Evolutionary conservation across 37 sponge, comb jelly and placozoan genomes (phyloP).

Genomic region (Cladorhizidae sp.): DNA sequence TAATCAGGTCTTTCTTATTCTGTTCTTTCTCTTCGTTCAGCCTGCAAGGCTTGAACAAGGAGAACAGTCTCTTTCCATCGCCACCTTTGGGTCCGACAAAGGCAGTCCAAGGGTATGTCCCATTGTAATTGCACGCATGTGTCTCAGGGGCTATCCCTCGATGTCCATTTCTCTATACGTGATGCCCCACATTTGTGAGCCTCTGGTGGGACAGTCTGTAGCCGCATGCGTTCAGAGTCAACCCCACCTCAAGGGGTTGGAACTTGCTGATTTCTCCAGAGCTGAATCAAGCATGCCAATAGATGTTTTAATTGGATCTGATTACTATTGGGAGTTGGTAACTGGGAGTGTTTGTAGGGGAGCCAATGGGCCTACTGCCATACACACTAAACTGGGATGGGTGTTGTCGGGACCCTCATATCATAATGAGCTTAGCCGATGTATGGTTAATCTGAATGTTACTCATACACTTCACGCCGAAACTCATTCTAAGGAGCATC

Average conservation of each 20-base stretch:
- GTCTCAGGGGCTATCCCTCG: constrained; percentile 20
- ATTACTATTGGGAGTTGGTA: no score
- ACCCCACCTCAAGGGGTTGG: constrained; percentile 24
- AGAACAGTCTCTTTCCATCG: not conserved
- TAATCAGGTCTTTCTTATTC: no score
- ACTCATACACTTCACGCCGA: constrained; percentile 21
- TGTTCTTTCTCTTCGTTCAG: no score
- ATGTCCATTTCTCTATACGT: constrained; percentile 12
- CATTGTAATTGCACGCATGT: constrained; percentile 34
- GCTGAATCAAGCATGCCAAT: not conserved
- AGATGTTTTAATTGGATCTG: constrained; percentile 20
- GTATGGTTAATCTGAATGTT: constrained; percentile 10
- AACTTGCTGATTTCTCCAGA: constrained; percentile 42
- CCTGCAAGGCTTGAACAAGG: no score
- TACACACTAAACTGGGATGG: constrained; percentile 60
- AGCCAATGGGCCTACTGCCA: constrained; percentile 26
- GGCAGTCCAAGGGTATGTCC: constrained; percentile 16
- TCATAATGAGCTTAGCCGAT: not conserved
- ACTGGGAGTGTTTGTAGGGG: constrained; percentile 14
- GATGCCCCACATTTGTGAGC: constrained; percentile 58
- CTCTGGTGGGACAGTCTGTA: constrained; percentile 35
- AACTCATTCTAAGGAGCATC: not conserved
- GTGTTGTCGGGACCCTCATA: constrained; percentile 44
- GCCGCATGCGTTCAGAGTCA: not conserved
- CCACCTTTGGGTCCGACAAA: constrained; percentile 15